Conservation (phyloP, 2,888 invertebrate genomes). For the Heliconius ethilla region DNA sequence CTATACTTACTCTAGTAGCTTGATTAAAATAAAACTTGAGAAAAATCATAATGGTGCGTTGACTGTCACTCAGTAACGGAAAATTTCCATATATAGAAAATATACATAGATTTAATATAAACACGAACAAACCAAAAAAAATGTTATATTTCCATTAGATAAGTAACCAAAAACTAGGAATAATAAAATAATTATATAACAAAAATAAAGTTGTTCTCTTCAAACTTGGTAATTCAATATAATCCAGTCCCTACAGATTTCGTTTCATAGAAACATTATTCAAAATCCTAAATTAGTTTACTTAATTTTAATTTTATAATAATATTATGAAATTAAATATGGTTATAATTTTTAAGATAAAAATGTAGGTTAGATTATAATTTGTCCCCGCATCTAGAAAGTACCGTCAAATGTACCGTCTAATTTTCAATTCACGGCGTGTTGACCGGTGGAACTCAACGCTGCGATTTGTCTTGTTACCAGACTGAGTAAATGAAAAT, state of each 20-base stretch:
- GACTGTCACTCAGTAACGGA: no score
- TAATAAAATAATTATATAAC: background rate
- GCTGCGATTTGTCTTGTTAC: no score
- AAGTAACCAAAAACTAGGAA: background rate
- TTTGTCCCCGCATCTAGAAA: background rate
- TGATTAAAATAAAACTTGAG: no score
- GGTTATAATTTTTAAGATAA: background rate
- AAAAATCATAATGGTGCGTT: no score
- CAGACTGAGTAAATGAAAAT: no score
- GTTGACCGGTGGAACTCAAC: no score
- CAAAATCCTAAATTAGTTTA: constrained; percentile 11
- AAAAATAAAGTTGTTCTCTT: background rate
- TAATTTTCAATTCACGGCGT: no score
- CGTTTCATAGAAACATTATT: background rate
- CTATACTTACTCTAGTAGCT: no score
- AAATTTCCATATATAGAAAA: no score
- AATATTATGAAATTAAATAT: background rate
- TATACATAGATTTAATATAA: no score
- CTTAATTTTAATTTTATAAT: constrained; percentile 4
- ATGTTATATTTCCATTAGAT: background rate
- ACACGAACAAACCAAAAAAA: background rate
- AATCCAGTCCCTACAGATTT: constrained; percentile 9
- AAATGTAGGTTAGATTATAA: background rate
- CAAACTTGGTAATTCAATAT: constrained; percentile 7
- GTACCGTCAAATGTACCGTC: no score